phyloP scores from a whole-genome alignment of 2,113 vertebrate genomes.

The Rallus limicola region DNA sequence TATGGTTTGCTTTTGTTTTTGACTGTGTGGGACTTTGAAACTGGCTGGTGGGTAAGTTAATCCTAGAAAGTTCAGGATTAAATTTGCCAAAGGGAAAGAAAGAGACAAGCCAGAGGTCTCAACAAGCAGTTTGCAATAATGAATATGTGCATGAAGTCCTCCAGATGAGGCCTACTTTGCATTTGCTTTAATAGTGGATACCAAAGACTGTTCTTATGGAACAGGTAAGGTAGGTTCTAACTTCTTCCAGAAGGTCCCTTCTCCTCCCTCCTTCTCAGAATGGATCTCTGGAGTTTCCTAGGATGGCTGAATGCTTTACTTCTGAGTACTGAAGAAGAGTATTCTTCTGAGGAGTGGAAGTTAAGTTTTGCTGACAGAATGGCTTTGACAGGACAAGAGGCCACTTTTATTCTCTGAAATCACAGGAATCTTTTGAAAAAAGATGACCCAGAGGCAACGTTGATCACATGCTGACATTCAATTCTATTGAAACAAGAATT shows the following conservation, averaged over 20 bases:
- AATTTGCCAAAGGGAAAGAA: background rate
- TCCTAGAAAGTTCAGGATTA: background rate
- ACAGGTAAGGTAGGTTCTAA: background rate
- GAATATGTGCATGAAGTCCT: background rate
- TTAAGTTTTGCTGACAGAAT: background rate
- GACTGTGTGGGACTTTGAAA: background rate
- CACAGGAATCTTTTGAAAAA: background rate
- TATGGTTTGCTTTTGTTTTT: background rate
- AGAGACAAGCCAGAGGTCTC: background rate
- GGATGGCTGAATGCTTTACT: background rate
- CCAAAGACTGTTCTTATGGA: fast-evolving
- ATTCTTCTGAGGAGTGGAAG: background rate
- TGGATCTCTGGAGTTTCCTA: background rate
- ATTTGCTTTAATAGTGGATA: background rate
- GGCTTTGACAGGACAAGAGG: background rate
- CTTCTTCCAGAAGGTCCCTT: background rate
- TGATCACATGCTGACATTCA: background rate
- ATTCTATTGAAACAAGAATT: background rate
- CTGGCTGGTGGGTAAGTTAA: fast-evolving
- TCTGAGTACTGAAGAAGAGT: background rate
- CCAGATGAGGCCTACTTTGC: background rate
- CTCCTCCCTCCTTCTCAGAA: background rate
- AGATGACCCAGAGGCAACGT: background rate
- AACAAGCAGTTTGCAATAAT: background rate
- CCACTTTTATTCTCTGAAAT: background rate